Evolutionary conservation across 2,888 invertebrate genomes (phyloP).

Genomic region (Teleogryllus oceanicus): DNA sequence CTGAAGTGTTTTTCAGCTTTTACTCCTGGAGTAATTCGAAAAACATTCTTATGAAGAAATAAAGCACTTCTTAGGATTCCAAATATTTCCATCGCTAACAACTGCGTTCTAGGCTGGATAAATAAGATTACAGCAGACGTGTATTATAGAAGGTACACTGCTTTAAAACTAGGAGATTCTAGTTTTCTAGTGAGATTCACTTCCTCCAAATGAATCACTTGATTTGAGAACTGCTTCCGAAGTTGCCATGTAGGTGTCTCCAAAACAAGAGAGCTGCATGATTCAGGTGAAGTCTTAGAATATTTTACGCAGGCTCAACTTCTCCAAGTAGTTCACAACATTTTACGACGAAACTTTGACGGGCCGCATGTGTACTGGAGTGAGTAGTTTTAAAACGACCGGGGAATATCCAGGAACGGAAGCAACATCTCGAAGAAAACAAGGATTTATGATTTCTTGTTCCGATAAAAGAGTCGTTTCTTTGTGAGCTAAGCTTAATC

Average conservation of each 20-base stretch:
- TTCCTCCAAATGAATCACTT: not conserved
- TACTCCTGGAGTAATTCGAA: too few species aligned
- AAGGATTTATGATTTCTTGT: conserved; percentile 18
- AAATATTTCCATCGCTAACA: too few species aligned
- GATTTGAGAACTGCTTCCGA: not conserved
- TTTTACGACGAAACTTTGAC: conserved; percentile 18
- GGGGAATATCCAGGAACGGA: not conserved
- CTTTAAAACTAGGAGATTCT: too few species aligned
- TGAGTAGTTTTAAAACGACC: not conserved
- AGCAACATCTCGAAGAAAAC: conserved; percentile 1
- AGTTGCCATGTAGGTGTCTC: not conserved
- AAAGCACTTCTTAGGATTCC: too few species aligned
- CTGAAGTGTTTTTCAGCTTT: too few species aligned
- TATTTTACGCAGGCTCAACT: not conserved
- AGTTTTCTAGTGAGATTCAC: not conserved
- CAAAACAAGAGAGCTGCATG: not conserved
- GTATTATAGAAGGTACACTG: too few species aligned
- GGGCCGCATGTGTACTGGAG: not conserved
- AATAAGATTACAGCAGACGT: too few species aligned
- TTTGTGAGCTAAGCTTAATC: not conserved
- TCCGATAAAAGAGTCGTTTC: conserved; percentile 10
- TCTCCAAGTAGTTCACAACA: conserved; percentile 6
- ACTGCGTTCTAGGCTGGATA: too few species aligned
- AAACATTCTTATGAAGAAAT: too few species aligned
- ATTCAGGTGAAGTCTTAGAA: conserved; percentile 11